These are phyloP conservation scores for Neotragus pygmaeus DNA, from an alignment of 2,113 vertebrate species.

Conservation along the genomic window DNA sequence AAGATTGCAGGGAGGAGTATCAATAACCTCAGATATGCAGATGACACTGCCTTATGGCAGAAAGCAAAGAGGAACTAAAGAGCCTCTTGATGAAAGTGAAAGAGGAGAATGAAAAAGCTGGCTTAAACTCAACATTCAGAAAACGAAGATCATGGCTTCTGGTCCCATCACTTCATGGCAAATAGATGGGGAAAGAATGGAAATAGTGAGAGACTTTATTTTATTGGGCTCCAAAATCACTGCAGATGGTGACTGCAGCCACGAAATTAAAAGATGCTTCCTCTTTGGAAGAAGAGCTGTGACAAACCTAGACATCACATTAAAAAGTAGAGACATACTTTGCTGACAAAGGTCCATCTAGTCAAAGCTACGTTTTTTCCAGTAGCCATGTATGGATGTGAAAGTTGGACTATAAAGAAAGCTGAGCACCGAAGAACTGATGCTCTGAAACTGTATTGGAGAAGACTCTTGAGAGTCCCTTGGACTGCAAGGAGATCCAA, in stretches of 20 bases:
- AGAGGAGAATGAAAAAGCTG: not conserved
- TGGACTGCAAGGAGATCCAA: too few species aligned
- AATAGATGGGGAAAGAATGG: too few species aligned
- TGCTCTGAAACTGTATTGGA: not conserved
- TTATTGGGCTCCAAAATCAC: too few species aligned
- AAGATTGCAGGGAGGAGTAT: not conserved
- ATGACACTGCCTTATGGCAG: not conserved
- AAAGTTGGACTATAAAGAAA: not conserved
- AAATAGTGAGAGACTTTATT: too few species aligned
- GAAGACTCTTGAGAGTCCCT: too few species aligned
- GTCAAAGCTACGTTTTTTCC: too few species aligned
- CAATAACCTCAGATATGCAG: not conserved
- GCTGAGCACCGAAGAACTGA: not conserved
- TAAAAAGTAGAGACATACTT: too few species aligned
- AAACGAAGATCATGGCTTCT: not conserved
- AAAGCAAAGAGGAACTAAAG: not conserved
- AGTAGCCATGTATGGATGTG: not conserved
- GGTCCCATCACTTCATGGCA: not conserved
- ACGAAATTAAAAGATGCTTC: too few species aligned
- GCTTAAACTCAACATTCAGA: not conserved
- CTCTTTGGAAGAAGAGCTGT: too few species aligned
- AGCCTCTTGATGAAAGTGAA: not conserved
- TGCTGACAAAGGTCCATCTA: too few species aligned
- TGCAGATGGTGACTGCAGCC: too few species aligned
- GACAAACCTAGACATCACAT: too few species aligned